Evolutionary conservation across 1,140 invertebrate species (phyloP), one percentile per base, ranked within the genome.

Genomic region (Drosophila grimshawi): DNA sequence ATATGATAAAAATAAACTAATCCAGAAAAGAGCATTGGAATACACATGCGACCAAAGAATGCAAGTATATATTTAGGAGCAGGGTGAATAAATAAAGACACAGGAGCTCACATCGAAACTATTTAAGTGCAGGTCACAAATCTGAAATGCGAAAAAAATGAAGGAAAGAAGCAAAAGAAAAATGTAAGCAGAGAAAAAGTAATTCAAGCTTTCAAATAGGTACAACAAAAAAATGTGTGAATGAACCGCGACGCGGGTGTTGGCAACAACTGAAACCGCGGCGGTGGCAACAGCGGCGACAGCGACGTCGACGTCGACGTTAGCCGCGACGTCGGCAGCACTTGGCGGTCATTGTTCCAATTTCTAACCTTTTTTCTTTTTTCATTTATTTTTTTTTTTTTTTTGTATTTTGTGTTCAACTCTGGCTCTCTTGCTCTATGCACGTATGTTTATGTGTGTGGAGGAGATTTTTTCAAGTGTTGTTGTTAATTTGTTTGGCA

Each of bases 261-360:
- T 73, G 64, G 56, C 69, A 64, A 55, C 43, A 53, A 65, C 33
- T 45, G 49, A 61, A 35, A 32, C 46, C 37, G 39, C 35, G 19
- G 33, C 10, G n/a, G 29, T 19, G 32, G 35, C 29, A 19, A 19
- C 11, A 27, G 65, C 19, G 35, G 19, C 27, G 11, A 27, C 45
- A 10, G 46, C 5, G 19, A 10, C 43, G 39, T 59, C 39, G 43
- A 33, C 55, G 49, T 56, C 43, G 45, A 2, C 43, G 27, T n/a
- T 30, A 5, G 4, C 66, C 60, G 49, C 64, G 51, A 43, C 63
- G 52, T 59, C 66, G 65, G 65, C 64, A 79, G 76, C 78, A 73
- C 82, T 86, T 86, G 82, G 82, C 79, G 82, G 82, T 86, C 82
- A 86, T 86, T 86, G 82, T 86, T 86, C 82, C 83, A 86, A 86